Percentiles rank a stretch among this genome's conserved stretches.
phyloP scores from a whole-genome alignment of 2,113 vertebrate genomes.

The Dolichallabes microphthalmus region DNA sequence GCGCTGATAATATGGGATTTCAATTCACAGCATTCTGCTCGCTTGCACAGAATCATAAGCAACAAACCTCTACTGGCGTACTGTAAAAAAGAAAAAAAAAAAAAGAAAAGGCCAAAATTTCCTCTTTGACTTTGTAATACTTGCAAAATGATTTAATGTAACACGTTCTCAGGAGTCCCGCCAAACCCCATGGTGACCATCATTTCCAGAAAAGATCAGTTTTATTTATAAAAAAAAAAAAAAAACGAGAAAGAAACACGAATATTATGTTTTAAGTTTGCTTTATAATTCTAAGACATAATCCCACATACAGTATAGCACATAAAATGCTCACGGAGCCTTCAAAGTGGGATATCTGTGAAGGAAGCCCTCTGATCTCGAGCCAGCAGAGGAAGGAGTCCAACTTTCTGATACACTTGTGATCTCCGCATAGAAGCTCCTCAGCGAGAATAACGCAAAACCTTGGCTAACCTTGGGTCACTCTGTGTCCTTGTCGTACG shows the following conservation, averaged over 20 bases:
- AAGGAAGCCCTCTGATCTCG: not conserved
- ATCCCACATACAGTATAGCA: not conserved
- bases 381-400: not conserved
- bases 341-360: not conserved
- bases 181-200: too few relatives aligned
- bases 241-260: too few relatives aligned
- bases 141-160: not conserved
- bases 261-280: not conserved
- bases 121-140: not conserved
- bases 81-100: not conserved
- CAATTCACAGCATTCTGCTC: conserved; percentile 23
- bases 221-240: not conserved
- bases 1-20: conserved; percentile 21
- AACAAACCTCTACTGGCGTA: not conserved
- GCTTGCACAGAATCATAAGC: not conserved
- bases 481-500: not conserved
- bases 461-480: not conserved
- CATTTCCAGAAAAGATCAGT: not conserved
- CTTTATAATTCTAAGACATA: not conserved
- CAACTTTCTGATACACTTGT: not conserved
- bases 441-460: not conserved
- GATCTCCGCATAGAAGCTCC: not conserved
- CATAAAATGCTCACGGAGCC: not conserved
- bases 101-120: not conserved
- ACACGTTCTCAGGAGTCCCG: not conserved